These are phyloP conservation scores for Abrostola tripartita DNA, from an alignment of 2,888 invertebrate genomes.

Conservation along the genomic window DNA sequence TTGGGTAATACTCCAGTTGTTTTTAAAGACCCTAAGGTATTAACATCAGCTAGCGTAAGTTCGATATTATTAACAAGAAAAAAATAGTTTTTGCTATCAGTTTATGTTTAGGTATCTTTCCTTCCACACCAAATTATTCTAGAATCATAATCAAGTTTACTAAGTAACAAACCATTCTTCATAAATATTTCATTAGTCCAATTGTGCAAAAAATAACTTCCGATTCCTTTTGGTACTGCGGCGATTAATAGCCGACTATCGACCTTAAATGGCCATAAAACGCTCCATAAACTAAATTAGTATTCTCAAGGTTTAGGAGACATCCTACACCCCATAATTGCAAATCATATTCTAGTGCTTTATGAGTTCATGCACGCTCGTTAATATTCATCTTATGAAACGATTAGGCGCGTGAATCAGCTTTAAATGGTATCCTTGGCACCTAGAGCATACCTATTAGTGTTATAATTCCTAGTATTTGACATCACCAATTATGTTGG, in stretches of 20 bases:
- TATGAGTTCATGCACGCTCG: conserved; percentile 20
- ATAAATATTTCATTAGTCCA: conserved; percentile 25
- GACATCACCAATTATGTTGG: background rate
- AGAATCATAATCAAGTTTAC: background rate
- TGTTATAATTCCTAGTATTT: conserved; percentile 1
- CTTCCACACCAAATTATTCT: background rate
- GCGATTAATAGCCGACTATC: conserved; percentile 20
- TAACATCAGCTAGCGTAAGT: too few species aligned
- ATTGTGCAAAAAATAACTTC: conserved; percentile 15
- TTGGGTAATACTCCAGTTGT: too few species aligned
- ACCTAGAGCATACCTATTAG: conserved; percentile 10
- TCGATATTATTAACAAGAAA: too few species aligned
- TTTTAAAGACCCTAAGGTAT: too few species aligned
- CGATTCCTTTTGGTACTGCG: conserved; percentile 16
- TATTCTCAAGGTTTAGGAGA: conserved; percentile 24
- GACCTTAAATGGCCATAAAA: conserved; percentile 25
- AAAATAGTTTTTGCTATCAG: too few species aligned
- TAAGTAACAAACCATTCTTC: conserved; percentile 1
- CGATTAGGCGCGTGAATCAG: conserved; percentile 12
- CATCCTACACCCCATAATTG: conserved; percentile 17
- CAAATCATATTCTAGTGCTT: conserved; percentile 9
- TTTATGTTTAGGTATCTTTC: background rate
- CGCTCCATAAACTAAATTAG: conserved; percentile 32
- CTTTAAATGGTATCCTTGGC: conserved; percentile 13
- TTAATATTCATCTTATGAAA: conserved; percentile 30